Conservation (phyloP, 2,113 vertebrate species). For the Neomonachus schauinslandi region DNA sequence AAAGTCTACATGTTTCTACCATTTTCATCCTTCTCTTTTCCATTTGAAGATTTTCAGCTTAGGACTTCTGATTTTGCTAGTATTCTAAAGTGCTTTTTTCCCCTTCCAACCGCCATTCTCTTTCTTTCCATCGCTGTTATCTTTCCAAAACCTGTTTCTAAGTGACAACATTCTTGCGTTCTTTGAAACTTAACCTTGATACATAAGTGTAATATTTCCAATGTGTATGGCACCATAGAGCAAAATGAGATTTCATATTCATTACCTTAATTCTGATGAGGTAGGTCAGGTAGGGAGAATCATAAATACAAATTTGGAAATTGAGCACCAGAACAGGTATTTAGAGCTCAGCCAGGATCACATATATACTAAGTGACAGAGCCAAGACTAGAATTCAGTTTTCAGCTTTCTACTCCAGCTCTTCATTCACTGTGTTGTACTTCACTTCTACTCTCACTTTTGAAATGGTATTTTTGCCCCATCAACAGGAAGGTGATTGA, state of each 20-base stretch:
- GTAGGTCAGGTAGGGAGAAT: not conserved
- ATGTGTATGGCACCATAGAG: not conserved
- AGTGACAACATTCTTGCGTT: not conserved
- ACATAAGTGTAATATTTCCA: not conserved
- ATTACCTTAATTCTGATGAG: not conserved
- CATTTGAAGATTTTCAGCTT: not conserved
- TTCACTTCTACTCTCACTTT: not conserved
- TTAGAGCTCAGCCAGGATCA: not conserved
- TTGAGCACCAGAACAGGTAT: not conserved
- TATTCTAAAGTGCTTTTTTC: not conserved
- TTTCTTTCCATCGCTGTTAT: not conserved
- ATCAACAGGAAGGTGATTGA: not conserved
- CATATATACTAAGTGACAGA: not conserved
- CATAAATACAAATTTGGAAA: not conserved
- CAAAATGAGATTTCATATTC: not conserved
- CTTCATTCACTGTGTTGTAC: not conserved
- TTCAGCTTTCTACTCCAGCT: not conserved
- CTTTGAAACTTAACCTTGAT: not conserved
- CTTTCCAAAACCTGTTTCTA: not conserved
- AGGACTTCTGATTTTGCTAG: not conserved
- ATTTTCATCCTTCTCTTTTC: not conserved
- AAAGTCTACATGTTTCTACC: not conserved
- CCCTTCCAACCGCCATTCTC: not conserved
- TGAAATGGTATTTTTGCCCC: not conserved
- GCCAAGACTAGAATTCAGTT: not conserved